Evolutionary conservation across 35 echinoderm and acorn worm species (phyloP).

Genomic region (Lytechinus variegatus): DNA sequence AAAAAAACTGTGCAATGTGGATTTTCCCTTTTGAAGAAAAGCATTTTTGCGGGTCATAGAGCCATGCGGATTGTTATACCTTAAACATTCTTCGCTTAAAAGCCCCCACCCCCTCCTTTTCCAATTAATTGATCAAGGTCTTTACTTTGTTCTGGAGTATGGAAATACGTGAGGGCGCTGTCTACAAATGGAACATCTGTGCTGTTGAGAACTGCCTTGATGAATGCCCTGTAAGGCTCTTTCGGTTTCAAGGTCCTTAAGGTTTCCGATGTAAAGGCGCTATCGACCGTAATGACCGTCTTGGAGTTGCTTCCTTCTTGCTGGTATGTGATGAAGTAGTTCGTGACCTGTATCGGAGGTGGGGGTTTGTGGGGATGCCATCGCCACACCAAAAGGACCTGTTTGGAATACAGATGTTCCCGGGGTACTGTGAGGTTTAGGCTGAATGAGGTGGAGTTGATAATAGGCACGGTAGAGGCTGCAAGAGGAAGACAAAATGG

Average conservation of each 20-base stretch:
- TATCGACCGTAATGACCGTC: conserved; percentile 41
- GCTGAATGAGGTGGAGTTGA: not conserved
- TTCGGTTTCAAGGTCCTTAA: conserved; percentile 10
- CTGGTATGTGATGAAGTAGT: conserved; percentile 33
- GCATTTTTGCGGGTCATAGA: not conserved
- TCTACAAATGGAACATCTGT: not conserved
- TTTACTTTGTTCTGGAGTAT: conserved; percentile 22
- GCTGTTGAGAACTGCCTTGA: conserved; percentile 41
- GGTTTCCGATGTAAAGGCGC: conserved; percentile 21
- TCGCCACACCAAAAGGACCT: not conserved
- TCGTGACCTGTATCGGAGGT: not conserved
- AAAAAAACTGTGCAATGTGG: not conserved
- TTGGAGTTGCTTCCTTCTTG: conserved; percentile 37
- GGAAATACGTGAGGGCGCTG: conserved; percentile 4
- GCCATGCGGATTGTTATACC: not conserved
- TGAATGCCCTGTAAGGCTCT: conserved; percentile 25
- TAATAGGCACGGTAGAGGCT: not conserved
- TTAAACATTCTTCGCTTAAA: too few species aligned
- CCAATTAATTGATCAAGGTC: not conserved
- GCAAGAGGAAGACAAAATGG: not conserved
- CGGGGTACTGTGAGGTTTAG: not conserved
- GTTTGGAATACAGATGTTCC: conserved; percentile 33
- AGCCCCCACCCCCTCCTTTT: not conserved
- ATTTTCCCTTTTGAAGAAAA: not conserved
- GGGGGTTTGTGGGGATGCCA: not conserved